Percentiles rank a stretch among this genome's conserved stretches.
These are phyloP conservation scores for Ephialtes manifestator DNA, from an alignment of 2,888 invertebrate genomes.

Conservation along the genomic window DNA sequence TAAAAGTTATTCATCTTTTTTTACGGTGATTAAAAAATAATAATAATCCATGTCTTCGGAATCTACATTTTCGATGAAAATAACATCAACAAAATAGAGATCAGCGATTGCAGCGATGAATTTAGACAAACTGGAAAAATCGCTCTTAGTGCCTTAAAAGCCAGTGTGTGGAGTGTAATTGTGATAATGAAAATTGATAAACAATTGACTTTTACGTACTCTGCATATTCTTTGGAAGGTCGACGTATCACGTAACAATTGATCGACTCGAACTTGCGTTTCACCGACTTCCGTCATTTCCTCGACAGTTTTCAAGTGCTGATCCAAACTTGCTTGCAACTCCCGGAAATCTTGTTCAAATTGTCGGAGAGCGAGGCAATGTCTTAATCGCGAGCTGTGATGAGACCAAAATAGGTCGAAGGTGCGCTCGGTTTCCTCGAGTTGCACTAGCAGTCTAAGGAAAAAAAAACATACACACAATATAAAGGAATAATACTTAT, in stretches of 20 bases:
- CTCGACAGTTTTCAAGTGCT: constrained; percentile 92
- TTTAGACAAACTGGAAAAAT: background rate
- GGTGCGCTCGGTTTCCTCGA: constrained; percentile 97
- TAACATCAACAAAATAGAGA: background rate
- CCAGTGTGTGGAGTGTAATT: constrained; percentile 18
- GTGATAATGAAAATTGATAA: constrained; percentile 5
- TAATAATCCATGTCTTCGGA: background rate
- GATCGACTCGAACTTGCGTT: constrained; percentile 93
- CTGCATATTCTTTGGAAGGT: constrained; percentile 92
- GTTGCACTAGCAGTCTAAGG: constrained; percentile 94
- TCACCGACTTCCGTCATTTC: constrained; percentile 97
- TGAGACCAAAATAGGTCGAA: constrained; percentile 98
- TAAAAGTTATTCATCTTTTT: too few species aligned
- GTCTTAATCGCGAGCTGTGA: constrained; percentile 95
- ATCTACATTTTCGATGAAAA: background rate
- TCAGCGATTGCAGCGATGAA: background rate
- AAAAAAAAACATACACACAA: background rate
- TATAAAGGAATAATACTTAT: background rate
- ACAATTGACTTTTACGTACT: constrained; percentile 82
- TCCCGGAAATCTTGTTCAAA: constrained; percentile 98
- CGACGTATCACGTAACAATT: constrained; percentile 92
- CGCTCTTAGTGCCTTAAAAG: background rate
- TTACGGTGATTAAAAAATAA: too few species aligned
- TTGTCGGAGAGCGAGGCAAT: constrained; percentile 95
- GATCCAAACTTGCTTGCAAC: constrained; percentile 93